phyloP scores from a whole-genome alignment of 2,797 vertebrate genomes.

The Spheniscus humboldti region DNA sequence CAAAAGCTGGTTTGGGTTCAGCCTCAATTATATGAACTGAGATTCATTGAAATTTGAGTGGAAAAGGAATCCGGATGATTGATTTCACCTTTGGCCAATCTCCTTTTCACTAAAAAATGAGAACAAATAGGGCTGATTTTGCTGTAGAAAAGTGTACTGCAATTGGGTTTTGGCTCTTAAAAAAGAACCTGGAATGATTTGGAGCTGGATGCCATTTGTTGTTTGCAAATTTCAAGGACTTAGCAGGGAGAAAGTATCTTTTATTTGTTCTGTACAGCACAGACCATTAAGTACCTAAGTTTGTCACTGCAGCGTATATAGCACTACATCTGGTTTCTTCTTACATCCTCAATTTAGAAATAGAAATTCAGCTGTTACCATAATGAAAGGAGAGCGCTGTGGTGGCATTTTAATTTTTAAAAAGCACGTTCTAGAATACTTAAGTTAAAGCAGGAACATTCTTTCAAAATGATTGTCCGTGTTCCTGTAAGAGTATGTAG shows the following conservation, averaged over 20 bases:
- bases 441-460: not conserved
- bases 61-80: not conserved
- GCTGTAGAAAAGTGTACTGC: not conserved
- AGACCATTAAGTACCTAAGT: not conserved
- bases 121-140: not conserved
- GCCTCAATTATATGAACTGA: not conserved
- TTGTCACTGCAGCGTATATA: not conserved
- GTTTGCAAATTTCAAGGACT: not conserved
- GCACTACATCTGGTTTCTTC: constrained; percentile 21
- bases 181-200: not conserved
- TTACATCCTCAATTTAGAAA: not conserved
- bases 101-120: not conserved
- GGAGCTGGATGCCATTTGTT: not conserved
- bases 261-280: not conserved
- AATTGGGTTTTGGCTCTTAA: not conserved
- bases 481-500: not conserved
- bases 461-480: not conserved
- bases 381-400: not conserved
- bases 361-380: not conserved
- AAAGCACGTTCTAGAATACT: not conserved
- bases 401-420: constrained; percentile 11
- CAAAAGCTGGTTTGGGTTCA: not conserved
- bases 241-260: not conserved
- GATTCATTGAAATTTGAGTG: not conserved
- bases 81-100: not conserved